Base-by-base conservation (phyloP, 2,113 vertebrate genomes). In the Tragelaphus buxtoni region DNA sequence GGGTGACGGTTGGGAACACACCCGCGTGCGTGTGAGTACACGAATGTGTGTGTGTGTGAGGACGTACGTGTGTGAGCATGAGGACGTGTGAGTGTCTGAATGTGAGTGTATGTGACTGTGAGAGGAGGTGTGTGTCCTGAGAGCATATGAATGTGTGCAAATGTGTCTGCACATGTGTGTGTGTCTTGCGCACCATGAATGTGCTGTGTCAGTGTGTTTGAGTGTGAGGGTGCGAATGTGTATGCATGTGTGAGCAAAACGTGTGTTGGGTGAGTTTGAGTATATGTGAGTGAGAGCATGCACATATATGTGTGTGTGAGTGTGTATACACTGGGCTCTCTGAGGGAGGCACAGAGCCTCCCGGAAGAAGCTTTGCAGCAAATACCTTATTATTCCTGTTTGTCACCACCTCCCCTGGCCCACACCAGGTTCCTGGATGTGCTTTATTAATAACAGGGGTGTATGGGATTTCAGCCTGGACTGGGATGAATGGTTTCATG, bases 401-500 rank as follows among this genome's bases (percentile, higher is more conserved):
- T 35, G 0, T 30, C 17, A 35, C 11, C 32, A 3, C 35, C 7
- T 32, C 18, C 20, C 20, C 18, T 0, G 0, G 7, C 51, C 35
- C 0, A 1, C 32, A 7, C 61, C 35, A 30, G 24, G 18, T 1
- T 58, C 32, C 32, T 3, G 28, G 26, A 65, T 49, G 35, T 3
- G 9, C 32, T 42, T 60, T 17, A 28, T 28, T 13, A 35, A 16
- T 22, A 1, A 0, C 5, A 16, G 4, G 82, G 55, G 7, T 7
- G 35, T 35, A 9, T 65, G 83, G 65, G 83, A 24, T 76, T 76
- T n/a, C n/a, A 49, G 10, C 32, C 3, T 10, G 4, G 53, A 30
- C 12, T 7, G 0, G n/a, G 65, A 2, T 8, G 47, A 39, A 8
- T 1, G 8, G 45, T 11, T 49, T 60, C 53, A 2, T 0, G 1